These are phyloP conservation scores for Kryptopterus vitreolus DNA, from an alignment of 2,797 vertebrate genomes.

Conservation along the genomic window DNA sequence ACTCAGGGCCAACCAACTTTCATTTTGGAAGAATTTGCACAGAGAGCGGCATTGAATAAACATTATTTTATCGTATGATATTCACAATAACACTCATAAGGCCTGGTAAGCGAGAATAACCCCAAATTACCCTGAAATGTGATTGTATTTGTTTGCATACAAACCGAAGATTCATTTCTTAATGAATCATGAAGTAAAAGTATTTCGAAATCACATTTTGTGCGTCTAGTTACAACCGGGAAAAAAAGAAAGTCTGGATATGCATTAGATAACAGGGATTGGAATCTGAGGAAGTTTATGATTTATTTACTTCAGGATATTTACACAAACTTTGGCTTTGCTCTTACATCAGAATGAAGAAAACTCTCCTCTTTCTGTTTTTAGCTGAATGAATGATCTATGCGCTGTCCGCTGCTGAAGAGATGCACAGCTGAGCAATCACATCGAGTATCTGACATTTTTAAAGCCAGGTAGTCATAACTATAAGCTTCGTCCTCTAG, in stretches of 20 bases:
- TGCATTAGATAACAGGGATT: not conserved
- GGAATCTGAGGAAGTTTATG: too few species aligned
- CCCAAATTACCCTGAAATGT: not conserved
- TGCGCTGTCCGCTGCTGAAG: not conserved
- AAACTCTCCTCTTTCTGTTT: not conserved
- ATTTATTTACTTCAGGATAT: not conserved
- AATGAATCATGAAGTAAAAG: not conserved
- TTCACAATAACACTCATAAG: not conserved
- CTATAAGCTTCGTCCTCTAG: not conserved
- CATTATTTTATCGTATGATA: not conserved
- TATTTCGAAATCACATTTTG: not conserved
- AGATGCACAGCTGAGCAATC: not conserved
- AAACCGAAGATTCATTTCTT: not conserved
- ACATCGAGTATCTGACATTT: not conserved
- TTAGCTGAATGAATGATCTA: conserved; percentile 26
- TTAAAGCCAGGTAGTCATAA: not conserved
- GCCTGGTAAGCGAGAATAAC: not conserved
- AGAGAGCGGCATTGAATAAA: not conserved
- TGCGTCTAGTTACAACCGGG: not conserved
- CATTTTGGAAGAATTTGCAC: not conserved
- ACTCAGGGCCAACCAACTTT: not conserved
- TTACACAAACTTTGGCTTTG: not conserved
- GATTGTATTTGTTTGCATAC: conserved; percentile 1
- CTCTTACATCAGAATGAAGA: not conserved
- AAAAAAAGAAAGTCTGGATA: not conserved